Conservation (phyloP, 2,797 vertebrate species). For the Pantherophis vulpinus region DNA sequence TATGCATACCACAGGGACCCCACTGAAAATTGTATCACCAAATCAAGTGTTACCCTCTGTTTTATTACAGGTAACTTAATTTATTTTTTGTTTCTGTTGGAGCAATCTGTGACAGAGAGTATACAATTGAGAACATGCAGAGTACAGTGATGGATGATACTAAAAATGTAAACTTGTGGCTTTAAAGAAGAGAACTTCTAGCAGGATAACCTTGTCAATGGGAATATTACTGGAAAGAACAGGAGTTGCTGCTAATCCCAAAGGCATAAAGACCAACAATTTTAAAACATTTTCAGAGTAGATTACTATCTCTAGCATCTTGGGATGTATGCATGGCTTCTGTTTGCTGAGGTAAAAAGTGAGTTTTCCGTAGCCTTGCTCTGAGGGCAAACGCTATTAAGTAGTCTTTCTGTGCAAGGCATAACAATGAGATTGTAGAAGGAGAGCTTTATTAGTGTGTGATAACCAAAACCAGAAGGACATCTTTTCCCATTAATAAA, state of each 20-base stretch:
- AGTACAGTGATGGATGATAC: neutral
- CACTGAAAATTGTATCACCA: neutral
- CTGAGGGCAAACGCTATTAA: neutral
- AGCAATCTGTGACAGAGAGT: neutral
- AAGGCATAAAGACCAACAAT: neutral
- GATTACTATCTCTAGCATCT: neutral
- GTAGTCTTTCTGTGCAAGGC: neutral
- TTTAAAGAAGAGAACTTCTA: neutral
- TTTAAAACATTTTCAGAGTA: too few relatives aligned
- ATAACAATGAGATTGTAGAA: neutral
- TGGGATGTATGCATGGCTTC: neutral
- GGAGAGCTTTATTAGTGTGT: neutral
- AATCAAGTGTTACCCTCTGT: neutral
- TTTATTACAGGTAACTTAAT: neutral
- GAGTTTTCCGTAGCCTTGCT: neutral
- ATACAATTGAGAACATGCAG: neutral
- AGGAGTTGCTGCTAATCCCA: neutral
- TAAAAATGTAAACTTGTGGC: neutral
- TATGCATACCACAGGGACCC: neutral
- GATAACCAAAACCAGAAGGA: neutral
- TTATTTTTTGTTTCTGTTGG: neutral
- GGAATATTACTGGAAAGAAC: neutral
- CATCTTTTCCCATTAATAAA: neutral
- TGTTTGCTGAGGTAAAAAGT: neutral
- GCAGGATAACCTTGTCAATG: neutral